phyloP scores from a whole-genome alignment of 2,888 invertebrate species.

The Ectropis crepuscularia region DNA sequence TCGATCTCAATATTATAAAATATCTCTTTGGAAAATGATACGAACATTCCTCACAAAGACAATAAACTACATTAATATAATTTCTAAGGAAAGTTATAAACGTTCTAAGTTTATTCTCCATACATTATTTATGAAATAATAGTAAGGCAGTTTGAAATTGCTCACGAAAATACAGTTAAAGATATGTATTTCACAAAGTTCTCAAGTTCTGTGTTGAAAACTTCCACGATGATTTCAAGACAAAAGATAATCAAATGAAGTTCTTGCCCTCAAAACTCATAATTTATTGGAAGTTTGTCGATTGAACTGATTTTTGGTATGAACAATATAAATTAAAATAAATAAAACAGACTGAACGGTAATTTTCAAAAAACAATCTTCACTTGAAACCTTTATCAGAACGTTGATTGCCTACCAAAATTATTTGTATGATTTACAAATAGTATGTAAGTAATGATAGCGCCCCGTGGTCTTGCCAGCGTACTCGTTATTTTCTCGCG shows the following conservation, averaged over 20 bases:
- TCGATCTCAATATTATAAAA: not conserved
- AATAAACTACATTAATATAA: conserved; percentile 2
- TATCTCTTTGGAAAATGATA: not conserved
- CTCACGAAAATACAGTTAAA: conserved; percentile 19
- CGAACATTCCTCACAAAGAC: not conserved
- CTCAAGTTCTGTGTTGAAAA: conserved; percentile 6
- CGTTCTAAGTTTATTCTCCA: conserved; percentile 9
- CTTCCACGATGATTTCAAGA: conserved; percentile 12
- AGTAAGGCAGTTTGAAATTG: conserved; percentile 16
- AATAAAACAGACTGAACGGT: no score
- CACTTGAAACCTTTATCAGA: no score
- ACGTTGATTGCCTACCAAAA: no score
- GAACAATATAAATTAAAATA: no score
- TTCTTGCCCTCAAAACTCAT: not conserved
- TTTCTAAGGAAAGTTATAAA: conserved; percentile 5
- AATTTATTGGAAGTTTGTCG: not conserved
- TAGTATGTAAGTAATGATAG: no score
- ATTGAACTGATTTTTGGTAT: no score
- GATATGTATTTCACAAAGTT: conserved; percentile 15
- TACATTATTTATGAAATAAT: conserved; percentile 16
- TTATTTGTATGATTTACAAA: no score
- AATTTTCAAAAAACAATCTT: no score
- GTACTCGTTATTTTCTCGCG: no score
- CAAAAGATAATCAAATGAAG: conserved; percentile 9
- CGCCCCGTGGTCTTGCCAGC: no score